Conservation (phyloP, 2,113 vertebrate species). For the Rhabdomys dilectus region DNA sequence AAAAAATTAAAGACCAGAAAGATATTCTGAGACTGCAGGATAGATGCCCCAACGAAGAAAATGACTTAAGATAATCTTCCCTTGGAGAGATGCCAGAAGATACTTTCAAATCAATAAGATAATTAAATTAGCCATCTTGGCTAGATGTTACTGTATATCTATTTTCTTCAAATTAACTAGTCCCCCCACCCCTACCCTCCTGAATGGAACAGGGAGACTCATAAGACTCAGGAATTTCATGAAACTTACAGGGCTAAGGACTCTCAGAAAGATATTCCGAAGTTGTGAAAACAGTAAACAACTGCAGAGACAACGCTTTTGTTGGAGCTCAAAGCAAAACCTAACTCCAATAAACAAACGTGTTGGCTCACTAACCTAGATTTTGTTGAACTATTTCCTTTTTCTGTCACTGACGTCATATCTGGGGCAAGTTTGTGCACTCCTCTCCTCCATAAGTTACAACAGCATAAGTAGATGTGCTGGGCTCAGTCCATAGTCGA, state of each 20-base stretch:
- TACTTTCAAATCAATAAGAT: not conserved
- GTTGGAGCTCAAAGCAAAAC: not conserved
- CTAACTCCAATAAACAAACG: not conserved
- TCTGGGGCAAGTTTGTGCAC: not conserved
- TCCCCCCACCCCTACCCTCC: too few relatives aligned
- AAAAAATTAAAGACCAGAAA: not conserved
- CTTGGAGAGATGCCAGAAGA: not conserved
- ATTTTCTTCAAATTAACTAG: not conserved
- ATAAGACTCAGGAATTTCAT: not conserved
- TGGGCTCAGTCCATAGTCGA: not conserved
- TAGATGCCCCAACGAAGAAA: not conserved
- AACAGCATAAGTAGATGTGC: not conserved
- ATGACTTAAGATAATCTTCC: not conserved
- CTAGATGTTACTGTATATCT: not conserved
- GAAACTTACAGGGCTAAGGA: not conserved
- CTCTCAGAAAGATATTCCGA: not conserved
- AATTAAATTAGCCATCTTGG: not conserved
- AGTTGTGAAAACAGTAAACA: not conserved
- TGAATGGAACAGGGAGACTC: too few relatives aligned
- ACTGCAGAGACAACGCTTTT: not conserved
- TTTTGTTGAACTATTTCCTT: not conserved
- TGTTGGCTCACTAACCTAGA: not conserved
- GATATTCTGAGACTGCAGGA: not conserved
- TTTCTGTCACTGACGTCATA: not conserved
- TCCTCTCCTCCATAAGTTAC: not conserved